Evolutionary conservation across 2,797 vertebrate species (phyloP), one percentile per base, ranked within the genome.

Genomic region (Natrix natrix): DNA sequence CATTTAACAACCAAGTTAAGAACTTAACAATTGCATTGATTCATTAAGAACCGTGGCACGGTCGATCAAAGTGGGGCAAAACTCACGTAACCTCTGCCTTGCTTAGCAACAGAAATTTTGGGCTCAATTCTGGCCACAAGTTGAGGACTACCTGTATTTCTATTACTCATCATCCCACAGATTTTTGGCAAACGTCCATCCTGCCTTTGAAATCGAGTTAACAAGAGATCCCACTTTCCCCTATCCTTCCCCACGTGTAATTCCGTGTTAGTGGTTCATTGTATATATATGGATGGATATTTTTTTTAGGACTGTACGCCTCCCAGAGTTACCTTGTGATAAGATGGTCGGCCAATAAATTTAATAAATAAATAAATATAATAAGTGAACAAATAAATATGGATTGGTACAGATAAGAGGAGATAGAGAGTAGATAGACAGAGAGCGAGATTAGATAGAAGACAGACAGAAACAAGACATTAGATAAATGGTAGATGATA

Each of bases 31-130:
- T 48, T 48, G 48, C 48, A 48, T 48, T 48, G 48, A 48, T 48
- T 48, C 48, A 48, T 48, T 32, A 69, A 69, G 14, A 14, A 32
- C 66, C 7, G 66, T 16, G 14, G n/a, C 13, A 69, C 4, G 28
- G 12, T 14, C 12, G 0, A 5, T n/a, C 4, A 2, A 63, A 12
- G 4, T 4, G 11, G 26, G 3, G n/a, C 66, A 37, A 17, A 17
- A 32, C 16, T 37, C 14, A 37, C 14, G 32, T 37, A 17, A 37
- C 66, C 2, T 1, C n/a, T 74, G 1, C 7, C 66, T 74, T 74
- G 6, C 66, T 74, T 74, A 69, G n/a, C 63, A 3, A 28, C 4
- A 37, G n/a, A 17, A 17, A 37, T 74, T 17, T 74, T 8, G 66
- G 66, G 66, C n/a, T 74, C 5, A 32, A 3, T 69, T 69, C 13